Evolutionary conservation across 1,140 invertebrate genomes (phyloP), one percentile per base, ranked within the genome.

Genomic region (Caenorhabditis briggsae): DNA sequence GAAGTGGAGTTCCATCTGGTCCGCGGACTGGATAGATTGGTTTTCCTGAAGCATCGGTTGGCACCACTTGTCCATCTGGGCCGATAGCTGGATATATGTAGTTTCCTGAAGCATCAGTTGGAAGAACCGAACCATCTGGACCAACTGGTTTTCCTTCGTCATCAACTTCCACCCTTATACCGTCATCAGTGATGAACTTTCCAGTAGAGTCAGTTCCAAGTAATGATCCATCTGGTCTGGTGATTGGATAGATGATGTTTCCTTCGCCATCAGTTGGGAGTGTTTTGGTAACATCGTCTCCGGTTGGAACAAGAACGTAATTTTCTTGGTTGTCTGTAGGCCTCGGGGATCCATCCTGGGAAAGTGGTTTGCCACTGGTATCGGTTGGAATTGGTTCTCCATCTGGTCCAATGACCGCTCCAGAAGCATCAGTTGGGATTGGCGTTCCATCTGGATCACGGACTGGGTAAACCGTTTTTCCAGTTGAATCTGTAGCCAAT

Each of bases 31-130:
- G 0, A 90, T 90, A 12, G 85, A 50, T 50, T 84, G 61, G 84
- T 90, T 88, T 61, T 89, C 33, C 33, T 33, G 33, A 33, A 33
- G 33, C 33, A 33, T 33, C 33, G 1, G 33, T 92, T 18, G 89
- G 90, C 78, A 92, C 59, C 20, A 85, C 59, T n/a, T 86, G 33
- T 48, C 78, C 78, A 61, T 86, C 85, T 14, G 86, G 55, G 5
- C 48, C 46, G 12, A 58, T 16, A 2, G 61, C 86, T 56, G 83
- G 87, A 86, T 85, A 61, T 2, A 88, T 61, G 25, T 50, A 82
- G 18, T 53, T 56, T 56, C 87, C 84, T 25, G 53, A 33, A 43
- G 46, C 33, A 46, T 53, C 59, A 59, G 87, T 88, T 56, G 87
- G 85, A 6, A 82, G 64, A 25, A 88, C 59, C 50, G 50, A 18